Conservation (phyloP, 2,888 invertebrate genomes). For the Clostera curtula region DNA sequence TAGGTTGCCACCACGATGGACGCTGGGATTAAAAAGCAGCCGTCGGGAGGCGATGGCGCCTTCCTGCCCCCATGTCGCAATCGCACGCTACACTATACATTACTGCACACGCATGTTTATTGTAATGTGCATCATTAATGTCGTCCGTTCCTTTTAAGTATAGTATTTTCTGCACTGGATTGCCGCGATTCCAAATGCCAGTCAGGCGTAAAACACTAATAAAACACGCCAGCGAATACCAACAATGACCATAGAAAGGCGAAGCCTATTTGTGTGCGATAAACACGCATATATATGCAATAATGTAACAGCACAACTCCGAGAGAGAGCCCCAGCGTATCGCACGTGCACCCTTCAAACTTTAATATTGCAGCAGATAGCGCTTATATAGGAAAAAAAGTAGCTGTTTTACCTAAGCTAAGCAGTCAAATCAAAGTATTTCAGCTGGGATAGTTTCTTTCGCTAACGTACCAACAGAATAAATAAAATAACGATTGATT, state of each 20-base stretch:
- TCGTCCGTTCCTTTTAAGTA: conserved; percentile 3
- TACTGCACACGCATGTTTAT: conserved; percentile 9
- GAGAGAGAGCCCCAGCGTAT: conserved; percentile 3
- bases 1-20: conserved; percentile 22
- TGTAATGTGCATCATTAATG: conserved; percentile 9
- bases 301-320: conserved; percentile 3
- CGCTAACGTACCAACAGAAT: too few relatives aligned
- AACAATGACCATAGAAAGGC: conserved; percentile 10
- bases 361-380: not conserved
- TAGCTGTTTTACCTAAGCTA: too few relatives aligned
- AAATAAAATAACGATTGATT: too few relatives aligned
- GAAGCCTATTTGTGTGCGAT: conserved; percentile 6
- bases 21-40: conserved; percentile 30
- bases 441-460: too few relatives aligned
- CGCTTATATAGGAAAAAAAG: conserved; percentile 1
- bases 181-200: conserved; percentile 8
- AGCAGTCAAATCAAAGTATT: too few relatives aligned
- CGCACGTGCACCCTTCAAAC: conserved; percentile 1
- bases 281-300: conserved; percentile 5
- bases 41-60: conserved; percentile 18
- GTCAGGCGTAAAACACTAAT: conserved; percentile 10
- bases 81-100: conserved; percentile 9
- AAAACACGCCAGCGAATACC: conserved; percentile 8
- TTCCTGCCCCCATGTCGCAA: conserved; percentile 19
- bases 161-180: conserved; percentile 7